These are phyloP conservation scores for Poeciliopsis prolifica DNA, from an alignment of 2,113 vertebrate genomes.

Conservation along the genomic window DNA sequence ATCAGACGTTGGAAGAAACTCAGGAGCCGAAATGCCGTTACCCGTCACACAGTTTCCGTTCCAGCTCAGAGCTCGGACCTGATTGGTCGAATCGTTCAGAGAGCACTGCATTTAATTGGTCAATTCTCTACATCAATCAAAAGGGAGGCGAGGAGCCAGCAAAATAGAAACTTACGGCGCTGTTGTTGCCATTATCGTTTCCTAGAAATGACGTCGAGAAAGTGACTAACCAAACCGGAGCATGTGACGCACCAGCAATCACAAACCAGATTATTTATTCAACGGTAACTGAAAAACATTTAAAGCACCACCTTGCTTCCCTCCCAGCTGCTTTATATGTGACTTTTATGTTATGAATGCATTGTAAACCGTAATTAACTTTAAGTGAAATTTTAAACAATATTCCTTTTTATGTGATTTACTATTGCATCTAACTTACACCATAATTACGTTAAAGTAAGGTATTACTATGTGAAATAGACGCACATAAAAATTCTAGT, in stretches of 20 bases:
- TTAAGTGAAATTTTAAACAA: too few species aligned
- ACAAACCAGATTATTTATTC: neutral
- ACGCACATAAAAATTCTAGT: too few species aligned
- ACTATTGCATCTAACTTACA: too few species aligned
- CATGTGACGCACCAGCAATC: conserved; percentile 23
- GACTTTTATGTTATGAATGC: neutral
- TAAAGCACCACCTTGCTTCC: neutral
- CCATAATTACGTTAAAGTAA: too few species aligned
- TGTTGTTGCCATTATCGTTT: conserved; percentile 20
- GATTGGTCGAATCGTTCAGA: conserved; percentile 34
- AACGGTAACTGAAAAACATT: neutral
- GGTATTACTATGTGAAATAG: too few species aligned
- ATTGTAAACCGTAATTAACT: too few species aligned
- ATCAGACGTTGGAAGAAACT: rapidly evolving
- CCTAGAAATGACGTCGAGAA: conserved; percentile 73
- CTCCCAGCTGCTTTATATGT: neutral
- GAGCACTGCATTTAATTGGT: conserved; percentile 14
- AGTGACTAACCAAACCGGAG: conserved; percentile 4
- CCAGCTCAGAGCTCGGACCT: neutral
- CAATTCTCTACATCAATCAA: conserved; percentile 35
- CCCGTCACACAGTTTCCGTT: neutral
- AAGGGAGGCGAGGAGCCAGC: neutral
- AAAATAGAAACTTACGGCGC: conserved; percentile 70
- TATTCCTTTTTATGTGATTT: too few species aligned
- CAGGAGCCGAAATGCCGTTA: conserved; percentile 39